Evolutionary conservation across 2,888 invertebrate species (phyloP).

Genomic region (Oeneis ivallda): DNA sequence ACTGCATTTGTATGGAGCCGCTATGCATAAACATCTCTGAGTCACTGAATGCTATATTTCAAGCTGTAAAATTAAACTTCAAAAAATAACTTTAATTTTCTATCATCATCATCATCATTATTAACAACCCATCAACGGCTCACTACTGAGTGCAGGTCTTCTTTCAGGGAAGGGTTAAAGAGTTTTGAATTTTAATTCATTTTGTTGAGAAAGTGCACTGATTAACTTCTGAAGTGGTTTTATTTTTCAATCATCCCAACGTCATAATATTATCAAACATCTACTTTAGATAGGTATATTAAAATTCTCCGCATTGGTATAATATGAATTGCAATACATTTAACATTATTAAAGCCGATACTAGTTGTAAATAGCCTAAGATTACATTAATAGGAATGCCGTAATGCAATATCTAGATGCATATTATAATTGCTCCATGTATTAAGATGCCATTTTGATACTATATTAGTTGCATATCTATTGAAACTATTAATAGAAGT

Average conservation of each 20-base stretch:
- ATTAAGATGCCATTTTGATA: conserved; percentile 20
- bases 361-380: conserved; percentile 16
- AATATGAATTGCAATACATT: conserved; percentile 16
- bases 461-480: conserved; percentile 10
- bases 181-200: not conserved
- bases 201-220: not conserved
- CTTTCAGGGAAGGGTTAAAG: no score
- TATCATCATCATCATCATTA: no score
- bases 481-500: conserved; percentile 2
- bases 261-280: no score
- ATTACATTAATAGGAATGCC: conserved; percentile 25
- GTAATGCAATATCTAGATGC: conserved; percentile 26
- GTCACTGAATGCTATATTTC: not conserved
- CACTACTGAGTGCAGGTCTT: no score
- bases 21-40: no score
- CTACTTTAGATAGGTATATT: not conserved
- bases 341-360: conserved; percentile 12
- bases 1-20: no score
- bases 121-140: no score
- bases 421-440: conserved; percentile 24
- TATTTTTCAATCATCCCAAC: not conserved
- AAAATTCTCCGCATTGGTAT: not conserved
- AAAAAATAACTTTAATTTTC: no score
- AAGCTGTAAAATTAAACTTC: not conserved
- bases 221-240: not conserved